These are phyloP conservation scores for Emydoidea blandingii DNA, from an alignment of 2,797 vertebrate genomes.

Conservation along the genomic window DNA sequence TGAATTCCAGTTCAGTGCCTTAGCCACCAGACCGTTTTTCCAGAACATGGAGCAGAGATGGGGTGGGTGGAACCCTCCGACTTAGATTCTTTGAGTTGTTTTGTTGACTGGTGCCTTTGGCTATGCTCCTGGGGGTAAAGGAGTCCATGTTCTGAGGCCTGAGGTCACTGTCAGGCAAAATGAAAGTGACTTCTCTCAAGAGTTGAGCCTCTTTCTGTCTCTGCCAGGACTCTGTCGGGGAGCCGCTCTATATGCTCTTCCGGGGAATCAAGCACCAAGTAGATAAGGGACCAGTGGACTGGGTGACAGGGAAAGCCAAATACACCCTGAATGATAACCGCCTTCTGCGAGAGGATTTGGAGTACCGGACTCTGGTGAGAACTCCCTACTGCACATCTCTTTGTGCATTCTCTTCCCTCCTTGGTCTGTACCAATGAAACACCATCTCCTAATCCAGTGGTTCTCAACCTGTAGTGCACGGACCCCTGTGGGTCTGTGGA, in stretches of 20 bases:
- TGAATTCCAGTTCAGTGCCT: neutral
- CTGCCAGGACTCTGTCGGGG: slow-evolving; percentile 93
- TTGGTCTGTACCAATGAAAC: neutral
- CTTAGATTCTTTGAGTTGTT: neutral
- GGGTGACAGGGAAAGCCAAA: slow-evolving; percentile 97
- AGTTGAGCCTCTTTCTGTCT: slow-evolving; percentile 35
- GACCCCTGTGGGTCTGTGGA: neutral
- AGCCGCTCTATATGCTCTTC: slow-evolving; percentile 97
- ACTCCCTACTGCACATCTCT: neutral
- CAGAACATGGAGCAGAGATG: neutral
- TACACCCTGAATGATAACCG: slow-evolving; percentile 98
- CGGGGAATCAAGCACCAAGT: slow-evolving; percentile 98
- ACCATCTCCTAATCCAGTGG: neutral
- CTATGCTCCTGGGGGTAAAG: neutral
- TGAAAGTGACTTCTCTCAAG: neutral
- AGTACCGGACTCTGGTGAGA: slow-evolving; percentile 94
- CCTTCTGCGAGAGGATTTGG: slow-evolving; percentile 94
- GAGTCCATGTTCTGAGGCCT: fast-evolving
- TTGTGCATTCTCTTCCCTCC: neutral
- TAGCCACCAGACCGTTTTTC: fast-evolving
- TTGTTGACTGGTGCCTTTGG: neutral
- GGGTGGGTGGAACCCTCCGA: neutral
- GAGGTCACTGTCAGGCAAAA: neutral
- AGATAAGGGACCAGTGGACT: slow-evolving; percentile 97
- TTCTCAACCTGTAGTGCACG: neutral